A percentile compares a stretch with the other conserved stretches of the same genome.
These are phyloP conservation scores for Limanda limanda DNA, from an alignment of 2,113 vertebrate genomes.

Conservation along the genomic window DNA sequence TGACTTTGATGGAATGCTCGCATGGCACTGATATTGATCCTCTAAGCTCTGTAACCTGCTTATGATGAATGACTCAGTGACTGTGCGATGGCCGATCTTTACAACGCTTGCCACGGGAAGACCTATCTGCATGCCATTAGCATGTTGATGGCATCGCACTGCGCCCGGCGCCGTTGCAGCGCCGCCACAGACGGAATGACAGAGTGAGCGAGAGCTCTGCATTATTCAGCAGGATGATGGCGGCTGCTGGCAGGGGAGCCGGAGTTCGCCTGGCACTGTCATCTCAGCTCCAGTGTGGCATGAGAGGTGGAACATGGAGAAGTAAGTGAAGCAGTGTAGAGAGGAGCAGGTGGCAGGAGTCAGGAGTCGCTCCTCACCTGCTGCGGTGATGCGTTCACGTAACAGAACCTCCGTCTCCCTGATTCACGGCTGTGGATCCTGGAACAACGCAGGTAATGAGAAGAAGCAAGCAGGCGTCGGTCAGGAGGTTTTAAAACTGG, in stretches of 20 bases:
- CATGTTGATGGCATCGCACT: conserved; percentile 56
- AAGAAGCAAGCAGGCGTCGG: conserved; percentile 10
- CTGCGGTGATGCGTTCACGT: conserved; percentile 33
- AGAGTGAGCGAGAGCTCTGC: conserved; percentile 48
- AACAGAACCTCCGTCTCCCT: too few relatives aligned
- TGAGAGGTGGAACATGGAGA: conserved; percentile 19
- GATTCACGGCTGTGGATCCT: conserved; percentile 43
- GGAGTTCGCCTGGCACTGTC: conserved; percentile 41
- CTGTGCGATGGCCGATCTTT: conserved; percentile 29
- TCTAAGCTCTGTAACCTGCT: conserved; percentile 56
- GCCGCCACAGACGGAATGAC: conserved; percentile 27
- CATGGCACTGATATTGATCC: conserved; percentile 56
- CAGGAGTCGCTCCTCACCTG: conserved; percentile 21
- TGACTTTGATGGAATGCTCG: conserved; percentile 53
- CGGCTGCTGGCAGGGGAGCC: conserved; percentile 50
- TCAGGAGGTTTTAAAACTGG: neutral
- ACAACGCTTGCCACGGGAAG: conserved; percentile 6
- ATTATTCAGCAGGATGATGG: conserved; percentile 75
- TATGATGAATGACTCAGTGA: conserved; percentile 55
- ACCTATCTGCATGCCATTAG: conserved; percentile 64
- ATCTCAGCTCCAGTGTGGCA: conserved; percentile 43
- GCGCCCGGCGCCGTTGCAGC: conserved; percentile 3
- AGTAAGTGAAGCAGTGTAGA: neutral
- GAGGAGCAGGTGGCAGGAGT: neutral
- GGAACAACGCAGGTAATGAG: conserved; percentile 25